Base-by-base conservation (phyloP, 2,113 vertebrate species). In the Channa argus region DNA sequence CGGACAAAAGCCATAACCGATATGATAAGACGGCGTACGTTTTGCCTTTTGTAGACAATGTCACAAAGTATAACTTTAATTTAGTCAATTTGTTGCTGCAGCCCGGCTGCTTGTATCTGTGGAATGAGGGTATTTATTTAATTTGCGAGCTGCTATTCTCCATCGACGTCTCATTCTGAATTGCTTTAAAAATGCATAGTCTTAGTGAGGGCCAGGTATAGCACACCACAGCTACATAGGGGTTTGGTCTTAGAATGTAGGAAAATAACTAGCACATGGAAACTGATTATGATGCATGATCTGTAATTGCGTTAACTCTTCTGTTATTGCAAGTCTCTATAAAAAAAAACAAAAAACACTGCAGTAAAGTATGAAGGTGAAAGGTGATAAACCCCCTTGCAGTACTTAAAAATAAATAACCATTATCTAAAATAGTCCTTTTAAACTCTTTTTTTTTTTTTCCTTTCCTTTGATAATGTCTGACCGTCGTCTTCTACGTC, bases 401-500 rank as follows among this genome's bases (percentile, higher is more conserved):
- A 24, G 24, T 24, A 24, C 24, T 24, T 24, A 24, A 24, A 24
- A 24, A 24, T 24, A 24, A 24, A 24, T 24, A 24, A 24, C 24
- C 24, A 1, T 24, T 24, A 24, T 24, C 24, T 24, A 24, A 24
- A 41, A 24, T 24, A 24, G 41, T n/a, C 54, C 10, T 45, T 66
- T 67, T 75, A 15, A 81, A 68, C 9, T 45, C 37, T 73, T 66
- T 75, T 66, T 37, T 2, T 3, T 77, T 72, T 60, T 24, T 50
- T n/a, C n/a, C 24, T 24, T 24, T 24, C 24, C 24, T 24, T 24
- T 24, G 24, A 24, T 63, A 41, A 71, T 12, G 55, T 77, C n/a
- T n/a, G 49, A 41, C 69, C 51, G 11, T 79, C 45, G n/a, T 74
- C 69, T 66, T 79, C 82, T 59, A 49, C 73, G 56, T 45, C 9